Percentiles rank a stretch among this genome's conserved stretches.
phyloP scores from a whole-genome alignment of 2,797 vertebrate species.

The Cercopithecus diana region DNA sequence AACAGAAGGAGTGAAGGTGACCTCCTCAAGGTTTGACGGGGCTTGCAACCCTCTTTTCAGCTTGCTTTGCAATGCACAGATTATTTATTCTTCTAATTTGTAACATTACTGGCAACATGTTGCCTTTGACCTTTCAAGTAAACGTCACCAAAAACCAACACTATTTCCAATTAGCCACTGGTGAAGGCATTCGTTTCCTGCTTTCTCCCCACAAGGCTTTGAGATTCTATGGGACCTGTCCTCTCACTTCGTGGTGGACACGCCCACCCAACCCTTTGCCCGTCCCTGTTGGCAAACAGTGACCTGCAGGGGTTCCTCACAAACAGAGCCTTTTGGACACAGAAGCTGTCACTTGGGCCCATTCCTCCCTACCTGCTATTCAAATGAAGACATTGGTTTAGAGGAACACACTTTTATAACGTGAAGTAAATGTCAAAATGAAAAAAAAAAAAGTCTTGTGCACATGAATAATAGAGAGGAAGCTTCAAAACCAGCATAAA shows the following conservation, averaged over 20 bases:
- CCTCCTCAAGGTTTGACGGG: neutral
- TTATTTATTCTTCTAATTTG: neutral
- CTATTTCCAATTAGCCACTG: neutral
- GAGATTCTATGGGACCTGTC: conserved; percentile 41
- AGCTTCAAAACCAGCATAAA: conserved; percentile 76
- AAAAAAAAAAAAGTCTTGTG: conserved; percentile 34
- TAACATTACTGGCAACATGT: neutral
- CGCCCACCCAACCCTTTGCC: conserved; percentile 48
- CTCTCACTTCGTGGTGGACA: neutral
- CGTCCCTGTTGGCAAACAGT: conserved; percentile 44
- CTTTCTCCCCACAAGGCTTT: neutral
- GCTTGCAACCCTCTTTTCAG: fast-evolving
- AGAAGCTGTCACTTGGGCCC: neutral
- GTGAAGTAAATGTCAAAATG: conserved; percentile 74
- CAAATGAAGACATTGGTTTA: conserved; percentile 46
- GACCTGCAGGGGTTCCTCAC: conserved; percentile 48
- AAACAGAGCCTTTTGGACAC: conserved; percentile 38
- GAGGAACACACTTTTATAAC: conserved; percentile 54
- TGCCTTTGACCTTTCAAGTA: conserved; percentile 12
- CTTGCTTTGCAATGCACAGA: neutral
- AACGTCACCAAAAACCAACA: neutral
- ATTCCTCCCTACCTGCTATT: conserved; percentile 45
- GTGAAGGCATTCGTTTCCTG: neutral
- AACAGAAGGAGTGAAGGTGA: fast-evolving
- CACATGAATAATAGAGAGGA: conserved; percentile 75